Evolutionary conservation across 1,140 invertebrate species (phyloP).

Genomic region (Sarcophaga bullata): DNA sequence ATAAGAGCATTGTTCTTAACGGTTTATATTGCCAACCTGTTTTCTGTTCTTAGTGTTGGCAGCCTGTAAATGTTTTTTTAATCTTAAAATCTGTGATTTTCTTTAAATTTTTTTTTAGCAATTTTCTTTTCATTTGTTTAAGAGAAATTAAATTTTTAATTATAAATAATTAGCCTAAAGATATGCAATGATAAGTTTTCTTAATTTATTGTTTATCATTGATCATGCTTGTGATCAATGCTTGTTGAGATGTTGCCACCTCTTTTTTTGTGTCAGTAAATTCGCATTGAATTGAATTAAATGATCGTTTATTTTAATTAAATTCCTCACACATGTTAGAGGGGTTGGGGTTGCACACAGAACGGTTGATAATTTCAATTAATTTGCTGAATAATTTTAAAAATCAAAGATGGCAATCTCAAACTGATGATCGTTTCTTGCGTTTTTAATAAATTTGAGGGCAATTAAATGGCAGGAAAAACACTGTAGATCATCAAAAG

Average conservation of each 20-base stretch:
- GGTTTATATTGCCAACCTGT: no score
- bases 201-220: neutral
- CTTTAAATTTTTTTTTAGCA: neutral
- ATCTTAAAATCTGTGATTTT: neutral
- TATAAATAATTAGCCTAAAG: slow-evolving; percentile 11
- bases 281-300: no score
- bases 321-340: neutral
- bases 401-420: neutral
- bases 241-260: neutral
- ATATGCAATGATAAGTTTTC: slow-evolving; percentile 24
- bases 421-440: neutral
- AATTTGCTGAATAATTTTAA: no score
- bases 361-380: no score
- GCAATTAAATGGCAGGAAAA: neutral
- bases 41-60: no score
- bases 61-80: no score
- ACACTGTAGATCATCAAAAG: no score
- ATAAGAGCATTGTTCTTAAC: no score
- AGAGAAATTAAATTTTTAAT: slow-evolving; percentile 15
- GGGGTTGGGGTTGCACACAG: neutral
- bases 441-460: neutral
- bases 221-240: neutral
- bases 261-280: no score
- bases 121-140: neutral
- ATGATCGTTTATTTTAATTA: neutral